Conservation (phyloP, 2,888 invertebrate genomes). For the Leucania comma region DNA sequence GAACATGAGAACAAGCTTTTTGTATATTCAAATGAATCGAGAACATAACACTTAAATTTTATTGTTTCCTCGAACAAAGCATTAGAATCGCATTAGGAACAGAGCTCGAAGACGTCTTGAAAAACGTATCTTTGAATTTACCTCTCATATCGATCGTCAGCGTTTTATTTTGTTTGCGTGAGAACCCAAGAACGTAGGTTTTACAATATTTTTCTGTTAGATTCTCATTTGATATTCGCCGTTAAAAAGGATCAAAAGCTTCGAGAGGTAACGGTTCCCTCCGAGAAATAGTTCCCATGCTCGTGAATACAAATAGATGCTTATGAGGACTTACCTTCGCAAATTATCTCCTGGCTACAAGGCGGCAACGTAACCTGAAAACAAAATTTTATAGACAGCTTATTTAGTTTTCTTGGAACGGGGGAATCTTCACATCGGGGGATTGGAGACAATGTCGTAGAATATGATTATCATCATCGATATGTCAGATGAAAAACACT, state of each 20-base stretch:
- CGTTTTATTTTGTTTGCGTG: conserved; percentile 62
- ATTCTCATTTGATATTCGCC: conserved; percentile 61
- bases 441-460: conserved; percentile 66
- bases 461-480: conserved; percentile 67
- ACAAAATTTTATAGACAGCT: conserved; percentile 79
- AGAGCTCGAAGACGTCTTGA: conserved; percentile 55
- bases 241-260: conserved; percentile 69
- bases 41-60: conserved; percentile 71
- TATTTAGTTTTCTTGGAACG: conserved; percentile 72
- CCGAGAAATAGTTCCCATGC: conserved; percentile 67
- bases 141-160: conserved; percentile 64
- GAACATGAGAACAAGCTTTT: conserved; percentile 63
- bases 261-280: conserved; percentile 56
- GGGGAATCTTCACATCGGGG: conserved; percentile 66
- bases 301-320: conserved; percentile 84
- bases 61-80: conserved; percentile 66
- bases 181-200: conserved; percentile 28
- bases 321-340: conserved; percentile 85
- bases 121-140: conserved; percentile 64
- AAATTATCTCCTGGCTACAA: conserved; percentile 84
- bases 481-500: conserved; percentile 47
- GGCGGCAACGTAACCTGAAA: conserved; percentile 85
- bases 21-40: conserved; percentile 68
- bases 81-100: conserved; percentile 68
- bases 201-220: conserved; percentile 56